Base-by-base conservation (phyloP, 2,113 vertebrate species). In the Cryptoleucopteryx plumbea region DNA sequence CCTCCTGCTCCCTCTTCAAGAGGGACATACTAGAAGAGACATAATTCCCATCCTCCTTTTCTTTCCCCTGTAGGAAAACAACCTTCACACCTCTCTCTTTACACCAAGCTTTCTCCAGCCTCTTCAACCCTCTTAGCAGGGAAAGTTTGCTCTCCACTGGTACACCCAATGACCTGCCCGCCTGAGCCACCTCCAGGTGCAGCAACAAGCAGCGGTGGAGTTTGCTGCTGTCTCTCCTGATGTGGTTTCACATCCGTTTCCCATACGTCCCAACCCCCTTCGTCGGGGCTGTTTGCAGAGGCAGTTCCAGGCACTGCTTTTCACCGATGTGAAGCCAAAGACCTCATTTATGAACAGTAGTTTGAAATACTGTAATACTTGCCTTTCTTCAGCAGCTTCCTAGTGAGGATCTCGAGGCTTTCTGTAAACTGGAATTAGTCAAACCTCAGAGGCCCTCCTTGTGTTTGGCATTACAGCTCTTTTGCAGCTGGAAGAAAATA, bases 401-500 rank as follows among this genome's bases (percentile, higher is more conserved):
- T 58, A 58, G 63, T 9, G 21, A 88, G 34, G n/a, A 88, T 75
- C 72, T 91, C 0, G 0, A 73, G 4, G 19, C n/a, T 88, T 90
- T 95, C 83, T 82, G 65, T 86, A 53, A 70, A 77, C 55, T 62
- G 47, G 45, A 90, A 82, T 77, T 68, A 77, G 84, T 50, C 72
- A 75, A 79, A 86, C 40, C 71, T 92, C 70, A 82, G 61, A 88
- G 78, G 73, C 61, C 66, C 20, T 90, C 82, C 90, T 68, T 75
- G 34, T 53, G 53, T 65, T 82, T 94, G 78, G 70, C 7, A 0
- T 85, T 82, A 85, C 43, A 80, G 81, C 56, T 82, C 38, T 85
- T 89, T 75, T 68, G 74, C 94, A 93, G 68, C 75, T 92, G 77
- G 67, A 93, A 90, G 40, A 92, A 93, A 90, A 88, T 70, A 77